Evolutionary conservation across 1,140 invertebrate species (phyloP).

Genomic region (Dendrolimus punctatus): DNA sequence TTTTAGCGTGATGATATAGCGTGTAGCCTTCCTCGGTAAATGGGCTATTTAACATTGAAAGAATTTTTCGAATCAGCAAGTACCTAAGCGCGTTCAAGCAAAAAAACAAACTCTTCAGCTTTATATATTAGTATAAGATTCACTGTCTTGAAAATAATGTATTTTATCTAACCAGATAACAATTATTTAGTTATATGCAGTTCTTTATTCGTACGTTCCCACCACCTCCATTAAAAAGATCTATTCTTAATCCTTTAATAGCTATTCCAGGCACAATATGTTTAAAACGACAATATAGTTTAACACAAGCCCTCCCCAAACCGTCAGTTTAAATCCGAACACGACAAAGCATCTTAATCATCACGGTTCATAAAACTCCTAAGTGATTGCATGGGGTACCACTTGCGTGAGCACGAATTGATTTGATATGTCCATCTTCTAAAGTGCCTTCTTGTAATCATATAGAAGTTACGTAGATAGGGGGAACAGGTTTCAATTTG

Average conservation of each 20-base stretch:
- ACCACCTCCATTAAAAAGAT: background rate
- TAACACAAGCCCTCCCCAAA: slow-evolving; percentile 17
- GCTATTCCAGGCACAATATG: slow-evolving; percentile 64
- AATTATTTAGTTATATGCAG: too few relatives aligned
- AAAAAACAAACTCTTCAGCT: too few relatives aligned
- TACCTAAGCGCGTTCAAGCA: too few relatives aligned
- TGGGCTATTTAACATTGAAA: too few relatives aligned
- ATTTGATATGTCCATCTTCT: slow-evolving; percentile 57
- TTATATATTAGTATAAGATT: too few relatives aligned
- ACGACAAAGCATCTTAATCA: slow-evolving; percentile 69
- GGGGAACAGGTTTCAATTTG: slow-evolving; percentile 23
- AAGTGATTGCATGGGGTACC: slow-evolving; percentile 64
- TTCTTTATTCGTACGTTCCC: background rate
- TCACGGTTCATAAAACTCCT: slow-evolving; percentile 67
- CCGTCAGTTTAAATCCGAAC: slow-evolving; percentile 43
- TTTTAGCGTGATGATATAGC: too few relatives aligned
- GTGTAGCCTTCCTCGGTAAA: too few relatives aligned
- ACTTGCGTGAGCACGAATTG: slow-evolving; percentile 58
- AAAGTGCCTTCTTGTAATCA: slow-evolving; percentile 38
- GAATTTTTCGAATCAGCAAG: too few relatives aligned
- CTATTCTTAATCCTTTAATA: slow-evolving; percentile 57
- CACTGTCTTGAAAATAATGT: too few relatives aligned
- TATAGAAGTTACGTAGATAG: slow-evolving; percentile 28
- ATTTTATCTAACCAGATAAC: too few relatives aligned
- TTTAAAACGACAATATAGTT: slow-evolving; percentile 38